Evolutionary conservation across 1,140 invertebrate genomes (phyloP).

Genomic region (Trissolcus basalis): DNA sequence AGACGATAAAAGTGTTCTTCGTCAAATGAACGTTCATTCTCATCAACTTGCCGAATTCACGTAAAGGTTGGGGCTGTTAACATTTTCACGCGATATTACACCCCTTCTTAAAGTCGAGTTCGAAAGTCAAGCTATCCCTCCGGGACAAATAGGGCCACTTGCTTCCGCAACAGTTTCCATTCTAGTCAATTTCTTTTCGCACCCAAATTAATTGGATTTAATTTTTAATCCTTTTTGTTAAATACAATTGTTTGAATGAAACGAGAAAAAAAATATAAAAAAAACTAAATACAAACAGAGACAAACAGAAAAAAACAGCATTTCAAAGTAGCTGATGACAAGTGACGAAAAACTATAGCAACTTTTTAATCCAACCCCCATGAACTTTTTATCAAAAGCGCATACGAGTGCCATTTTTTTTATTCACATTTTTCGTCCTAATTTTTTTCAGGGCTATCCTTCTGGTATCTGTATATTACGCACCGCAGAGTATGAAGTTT

Average conservation of each 20-base stretch:
- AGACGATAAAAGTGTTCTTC: conserved; percentile 29
- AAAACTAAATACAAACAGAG: no score
- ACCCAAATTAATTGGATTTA: no score
- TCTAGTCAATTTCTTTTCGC: no score
- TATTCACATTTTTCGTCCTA: conserved; percentile 16
- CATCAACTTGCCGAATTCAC: conserved; percentile 32
- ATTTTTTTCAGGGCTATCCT: conserved; percentile 29
- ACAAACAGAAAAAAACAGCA: no score
- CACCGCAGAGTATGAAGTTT: conserved; percentile 55
- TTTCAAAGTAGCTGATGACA: no score
- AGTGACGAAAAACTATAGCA: no score
- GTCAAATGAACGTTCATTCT: conserved; percentile 35
- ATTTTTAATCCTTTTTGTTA: no score
- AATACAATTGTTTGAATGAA: no score
- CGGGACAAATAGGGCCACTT: conserved; percentile 48
- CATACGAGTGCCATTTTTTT: conserved; percentile 18
- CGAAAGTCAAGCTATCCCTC: conserved; percentile 29
- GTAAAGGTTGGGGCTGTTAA: conserved; percentile 29
- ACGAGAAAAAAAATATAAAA: no score
- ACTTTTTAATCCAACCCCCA: conserved; percentile 14
- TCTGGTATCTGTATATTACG: conserved; percentile 47
- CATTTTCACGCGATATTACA: conserved; percentile 41
- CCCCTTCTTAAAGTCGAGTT: conserved; percentile 16
- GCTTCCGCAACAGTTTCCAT: no score
- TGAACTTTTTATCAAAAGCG: conserved; percentile 7